A percentile compares a stretch with the other conserved stretches of the same genome.
Evolutionary conservation across 2,888 invertebrate genomes (phyloP).

Genomic region (Microplitis deprimator): DNA sequence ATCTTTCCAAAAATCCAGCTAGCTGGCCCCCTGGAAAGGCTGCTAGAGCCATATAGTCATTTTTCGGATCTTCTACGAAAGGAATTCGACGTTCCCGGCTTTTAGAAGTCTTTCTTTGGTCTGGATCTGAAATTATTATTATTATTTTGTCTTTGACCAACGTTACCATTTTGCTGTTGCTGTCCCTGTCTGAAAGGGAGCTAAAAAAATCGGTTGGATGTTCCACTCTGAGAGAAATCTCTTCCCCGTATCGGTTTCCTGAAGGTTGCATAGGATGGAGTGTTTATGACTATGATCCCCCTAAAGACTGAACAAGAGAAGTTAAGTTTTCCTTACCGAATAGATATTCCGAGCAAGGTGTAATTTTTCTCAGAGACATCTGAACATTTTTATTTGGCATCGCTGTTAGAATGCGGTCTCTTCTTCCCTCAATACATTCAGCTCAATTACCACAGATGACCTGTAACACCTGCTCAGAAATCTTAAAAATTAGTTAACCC

Average conservation of each 20-base stretch:
- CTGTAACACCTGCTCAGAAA: slow-evolving; percentile 44
- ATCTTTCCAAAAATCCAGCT: too few relatives aligned
- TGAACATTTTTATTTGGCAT: slow-evolving; percentile 46
- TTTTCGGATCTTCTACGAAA: slow-evolving; percentile 36
- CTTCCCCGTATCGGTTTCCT: slow-evolving; percentile 25
- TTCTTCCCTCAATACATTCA: slow-evolving; percentile 41
- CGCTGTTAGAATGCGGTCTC: slow-evolving; percentile 41
- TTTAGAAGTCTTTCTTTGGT: neutral
- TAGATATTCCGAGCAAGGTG: slow-evolving; percentile 42
- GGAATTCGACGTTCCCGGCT: slow-evolving; percentile 29
- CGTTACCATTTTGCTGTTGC: too few relatives aligned
- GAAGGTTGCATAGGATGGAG: slow-evolving; percentile 35
- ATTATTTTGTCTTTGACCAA: neutral
- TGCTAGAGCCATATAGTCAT: slow-evolving; percentile 27
- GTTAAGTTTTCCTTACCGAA: slow-evolving; percentile 40
- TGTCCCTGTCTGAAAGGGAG: neutral
- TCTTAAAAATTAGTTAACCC: slow-evolving; percentile 39
- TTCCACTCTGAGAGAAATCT: neutral
- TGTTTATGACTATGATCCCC: slow-evolving; percentile 45
- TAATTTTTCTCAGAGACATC: slow-evolving; percentile 40
- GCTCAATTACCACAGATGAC: slow-evolving; percentile 50
- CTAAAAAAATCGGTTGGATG: neutral
- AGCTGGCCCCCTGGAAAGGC: slow-evolving; percentile 36
- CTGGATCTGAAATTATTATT: neutral
- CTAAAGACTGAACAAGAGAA: slow-evolving; percentile 43